phyloP scores from a whole-genome alignment of 2,888 invertebrate genomes.

The Sepioteuthis lessoniana region DNA sequence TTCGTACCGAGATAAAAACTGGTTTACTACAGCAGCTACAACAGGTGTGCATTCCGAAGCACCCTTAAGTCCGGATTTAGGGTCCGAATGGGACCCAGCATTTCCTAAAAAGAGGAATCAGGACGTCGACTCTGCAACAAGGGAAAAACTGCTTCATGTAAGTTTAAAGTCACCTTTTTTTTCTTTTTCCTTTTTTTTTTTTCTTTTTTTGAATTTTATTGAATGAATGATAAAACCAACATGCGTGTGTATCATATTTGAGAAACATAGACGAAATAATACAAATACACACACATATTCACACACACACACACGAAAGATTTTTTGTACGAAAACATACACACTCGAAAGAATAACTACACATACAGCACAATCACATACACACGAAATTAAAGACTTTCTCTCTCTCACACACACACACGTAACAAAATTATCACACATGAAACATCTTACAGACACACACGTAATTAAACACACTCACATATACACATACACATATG shows the following conservation, averaged over 20 bases:
- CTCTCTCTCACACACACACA: too few relatives aligned
- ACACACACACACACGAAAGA: background rate
- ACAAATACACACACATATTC: background rate
- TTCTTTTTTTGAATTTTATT: too few relatives aligned
- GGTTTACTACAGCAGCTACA: background rate
- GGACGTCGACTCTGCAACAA: background rate
- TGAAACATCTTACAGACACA: too few relatives aligned
- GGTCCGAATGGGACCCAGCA: background rate
- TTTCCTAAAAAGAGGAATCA: background rate
- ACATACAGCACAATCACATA: too few relatives aligned
- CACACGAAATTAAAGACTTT: too few relatives aligned
- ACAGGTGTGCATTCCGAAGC: background rate
- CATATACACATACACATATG: background rate
- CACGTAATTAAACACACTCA: background rate
- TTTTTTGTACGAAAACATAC: too few relatives aligned
- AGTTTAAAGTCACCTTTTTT: background rate
- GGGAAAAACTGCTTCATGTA: slow-evolving; percentile 7
- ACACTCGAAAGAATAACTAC: too few relatives aligned
- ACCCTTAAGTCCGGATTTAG: background rate
- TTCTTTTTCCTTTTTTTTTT: background rate
- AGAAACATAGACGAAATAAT: background rate
- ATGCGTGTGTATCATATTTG: background rate
- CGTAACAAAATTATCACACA: too few relatives aligned
- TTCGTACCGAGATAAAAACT: background rate
- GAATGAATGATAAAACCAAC: too few relatives aligned